Percentiles rank a stretch among this genome's conserved stretches.
Conservation (phyloP, 2,797 vertebrate genomes). For the Cetoscarus ocellatus region DNA sequence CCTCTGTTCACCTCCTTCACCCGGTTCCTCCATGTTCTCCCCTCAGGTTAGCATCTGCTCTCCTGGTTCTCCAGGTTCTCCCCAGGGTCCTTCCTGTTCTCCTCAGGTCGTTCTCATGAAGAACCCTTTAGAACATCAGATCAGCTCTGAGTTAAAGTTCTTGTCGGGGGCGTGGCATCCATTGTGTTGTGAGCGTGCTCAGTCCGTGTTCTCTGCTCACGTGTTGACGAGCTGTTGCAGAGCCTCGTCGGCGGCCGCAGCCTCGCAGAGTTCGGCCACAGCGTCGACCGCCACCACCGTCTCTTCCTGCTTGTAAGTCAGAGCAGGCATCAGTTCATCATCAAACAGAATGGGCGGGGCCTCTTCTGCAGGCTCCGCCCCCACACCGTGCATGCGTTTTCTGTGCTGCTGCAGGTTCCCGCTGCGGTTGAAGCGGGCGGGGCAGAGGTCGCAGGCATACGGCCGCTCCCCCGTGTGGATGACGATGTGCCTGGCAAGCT, state of each 20-base stretch:
- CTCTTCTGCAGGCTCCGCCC: accelerated
- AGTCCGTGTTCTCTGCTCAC: constrained; percentile 7
- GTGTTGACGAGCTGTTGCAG: neutral
- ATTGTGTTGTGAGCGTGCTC: neutral
- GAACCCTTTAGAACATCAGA: too few relatives aligned
- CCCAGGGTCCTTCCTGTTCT: too few relatives aligned
- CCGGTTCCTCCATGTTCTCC: too few relatives aligned
- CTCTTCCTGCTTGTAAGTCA: constrained; percentile 64
- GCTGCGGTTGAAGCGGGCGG: constrained; percentile 64
- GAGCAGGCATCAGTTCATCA: neutral
- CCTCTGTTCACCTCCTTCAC: too few relatives aligned
- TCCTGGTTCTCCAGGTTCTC: too few relatives aligned
- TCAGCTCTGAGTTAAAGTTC: neutral
- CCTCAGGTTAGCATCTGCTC: too few relatives aligned
- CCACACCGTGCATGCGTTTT: constrained; percentile 67
- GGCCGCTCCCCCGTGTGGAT: constrained; percentile 75
- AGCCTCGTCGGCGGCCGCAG: accelerated
- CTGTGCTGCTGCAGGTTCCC: constrained; percentile 77
- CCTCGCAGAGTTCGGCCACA: accelerated
- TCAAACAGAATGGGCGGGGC: constrained; percentile 60
- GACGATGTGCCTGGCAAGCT: constrained; percentile 70
- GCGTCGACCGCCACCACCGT: neutral
- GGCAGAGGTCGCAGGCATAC: constrained; percentile 64
- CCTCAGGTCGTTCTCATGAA: too few relatives aligned
- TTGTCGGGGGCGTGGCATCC: neutral